Conservation (phyloP, 2,113 vertebrate genomes). For the Chiloscyllium plagiosum region DNA sequence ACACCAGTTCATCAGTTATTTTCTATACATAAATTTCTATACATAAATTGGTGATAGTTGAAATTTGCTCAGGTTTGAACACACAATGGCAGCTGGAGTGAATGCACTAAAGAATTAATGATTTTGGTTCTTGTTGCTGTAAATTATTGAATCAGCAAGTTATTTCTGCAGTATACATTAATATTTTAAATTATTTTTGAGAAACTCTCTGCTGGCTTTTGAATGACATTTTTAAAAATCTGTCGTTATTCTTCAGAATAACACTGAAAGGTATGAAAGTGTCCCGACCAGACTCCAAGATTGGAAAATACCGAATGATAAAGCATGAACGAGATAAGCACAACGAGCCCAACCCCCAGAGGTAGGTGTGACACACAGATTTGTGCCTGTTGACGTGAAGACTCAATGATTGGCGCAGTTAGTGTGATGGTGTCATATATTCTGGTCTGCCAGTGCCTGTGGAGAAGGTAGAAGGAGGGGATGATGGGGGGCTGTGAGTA, state of each 20-base stretch:
- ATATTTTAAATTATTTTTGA: background rate
- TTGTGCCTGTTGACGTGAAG: too few species aligned
- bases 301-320: slow-evolving; percentile 98
- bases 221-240: background rate
- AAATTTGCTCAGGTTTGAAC: background rate
- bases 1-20: background rate
- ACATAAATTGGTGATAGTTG: background rate
- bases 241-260: slow-evolving; percentile 67
- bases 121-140: background rate
- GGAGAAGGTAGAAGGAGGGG: background rate
- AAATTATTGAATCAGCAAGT: background rate
- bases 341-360: slow-evolving; percentile 98
- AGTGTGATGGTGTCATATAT: too few species aligned
- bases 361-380: slow-evolving; percentile 56
- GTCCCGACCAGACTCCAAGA: slow-evolving; percentile 89
- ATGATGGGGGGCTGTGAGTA: background rate
- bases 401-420: background rate
- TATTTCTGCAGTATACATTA: background rate
- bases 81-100: background rate
- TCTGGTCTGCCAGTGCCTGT: background rate
- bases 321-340: slow-evolving; percentile 98
- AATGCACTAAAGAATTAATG: background rate
- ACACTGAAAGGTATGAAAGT: slow-evolving; percentile 98
- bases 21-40: background rate
- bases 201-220: background rate